Conservation (phyloP, 1,140 invertebrate genomes). For the Meloidogyne chitwoodi region DNA sequence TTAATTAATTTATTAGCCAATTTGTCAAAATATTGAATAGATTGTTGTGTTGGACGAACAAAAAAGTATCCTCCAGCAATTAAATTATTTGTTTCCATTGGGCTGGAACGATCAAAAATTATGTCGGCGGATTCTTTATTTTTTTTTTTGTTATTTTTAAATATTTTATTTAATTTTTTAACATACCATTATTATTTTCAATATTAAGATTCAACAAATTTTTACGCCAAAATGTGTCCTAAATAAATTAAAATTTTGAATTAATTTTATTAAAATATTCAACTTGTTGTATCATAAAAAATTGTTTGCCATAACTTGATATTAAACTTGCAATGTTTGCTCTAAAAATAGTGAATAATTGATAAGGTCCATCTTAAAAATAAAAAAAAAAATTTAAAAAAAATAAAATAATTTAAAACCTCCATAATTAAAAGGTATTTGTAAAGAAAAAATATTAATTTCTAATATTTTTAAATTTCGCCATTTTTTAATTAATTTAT, state of each 20-base stretch:
- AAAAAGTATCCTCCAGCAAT: constrained; percentile 46
- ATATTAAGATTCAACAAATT: constrained; percentile 36
- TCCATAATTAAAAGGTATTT: constrained; percentile 28
- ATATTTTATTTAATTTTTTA: too few relatives aligned
- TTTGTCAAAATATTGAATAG: constrained; percentile 24
- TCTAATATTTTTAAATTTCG: constrained; percentile 47
- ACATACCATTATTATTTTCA: too few relatives aligned
- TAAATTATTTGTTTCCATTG: constrained; percentile 18
- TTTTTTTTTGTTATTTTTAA: not conserved
- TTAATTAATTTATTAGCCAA: constrained; percentile 28
- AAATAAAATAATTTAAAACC: not conserved
- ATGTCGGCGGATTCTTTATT: constrained; percentile 26
- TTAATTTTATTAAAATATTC: not conserved
- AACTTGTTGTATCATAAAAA: constrained; percentile 59
- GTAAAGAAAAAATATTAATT: constrained; percentile 50
- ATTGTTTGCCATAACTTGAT: constrained; percentile 38
- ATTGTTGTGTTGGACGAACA: constrained; percentile 18
- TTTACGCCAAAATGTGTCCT: constrained; percentile 49
- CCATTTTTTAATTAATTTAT: constrained; percentile 36
- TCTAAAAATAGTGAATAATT: constrained; percentile 52
- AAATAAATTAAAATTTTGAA: constrained; percentile 18
- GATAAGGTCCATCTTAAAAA: constrained; percentile 46
- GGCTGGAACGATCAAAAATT: constrained; percentile 40
- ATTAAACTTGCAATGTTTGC: constrained; percentile 51
- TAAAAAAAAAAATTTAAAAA: not conserved